Evolutionary conservation across 2,113 vertebrate species (phyloP), one percentile per base, ranked within the genome.

Genomic region (Harpagus bidentatus): DNA sequence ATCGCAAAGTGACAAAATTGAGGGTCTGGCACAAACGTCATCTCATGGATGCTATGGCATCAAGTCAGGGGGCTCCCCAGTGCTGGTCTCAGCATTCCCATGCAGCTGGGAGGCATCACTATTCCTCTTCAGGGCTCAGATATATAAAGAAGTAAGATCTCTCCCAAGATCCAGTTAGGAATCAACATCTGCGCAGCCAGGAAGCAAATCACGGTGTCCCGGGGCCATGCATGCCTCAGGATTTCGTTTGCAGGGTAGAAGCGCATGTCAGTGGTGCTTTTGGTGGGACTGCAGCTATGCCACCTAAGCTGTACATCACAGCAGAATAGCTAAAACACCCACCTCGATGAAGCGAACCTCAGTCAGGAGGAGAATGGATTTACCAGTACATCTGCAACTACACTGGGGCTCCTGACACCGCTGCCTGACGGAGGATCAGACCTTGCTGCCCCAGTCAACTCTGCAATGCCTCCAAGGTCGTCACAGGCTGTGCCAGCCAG

Each of bases 281-380:
- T 31, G 19, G 50, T 13, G 50, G 32, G 12, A 23, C 53, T 74
- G 38, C 71, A 84, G 82, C 67, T n/a, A 11, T 4, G 1, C 4
- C 52, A 38, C 11, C 47, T 28, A 3, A 55, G 13, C 45, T n/a
- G 56, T 13, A 17, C 7, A 0, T 61, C 1, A 0, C 42, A 74
- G 65, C 32, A 40, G 70, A 52, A 10, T 3, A 50, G 16, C 36
- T 36, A 2, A 25, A 81, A 13, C 63, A 52, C 15, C 13, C 4
- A 4, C 19, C 42, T 34, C 0, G 0, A 45, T 48, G 23, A 61
- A 81, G 50, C 0, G 2, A 56, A n/a, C 26, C 15, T 58, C 63
- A 34, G 11, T 2, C 32, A 56, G 69, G 48, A 59, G 31, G 20
- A 90, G n/a, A 52, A 55, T 0, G 1, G 45, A 42, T 81, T 88